Evolutionary conservation across 2,797 vertebrate genomes (phyloP).

Genomic region (Scleropages formosus): DNA sequence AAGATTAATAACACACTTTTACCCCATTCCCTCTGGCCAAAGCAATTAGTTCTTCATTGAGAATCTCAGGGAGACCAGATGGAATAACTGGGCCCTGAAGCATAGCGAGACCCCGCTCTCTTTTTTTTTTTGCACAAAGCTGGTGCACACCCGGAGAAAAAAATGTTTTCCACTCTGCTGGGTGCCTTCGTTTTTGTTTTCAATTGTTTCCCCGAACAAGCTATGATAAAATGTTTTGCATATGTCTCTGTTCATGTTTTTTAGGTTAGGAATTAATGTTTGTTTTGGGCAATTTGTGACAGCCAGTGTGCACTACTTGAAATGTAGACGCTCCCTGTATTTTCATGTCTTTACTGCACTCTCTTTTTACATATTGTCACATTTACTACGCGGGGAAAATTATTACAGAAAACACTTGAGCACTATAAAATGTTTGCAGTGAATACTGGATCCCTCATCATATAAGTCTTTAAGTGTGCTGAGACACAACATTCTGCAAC

Average conservation of each 20-base stretch:
- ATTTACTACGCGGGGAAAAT: no score
- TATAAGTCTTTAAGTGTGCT: no score
- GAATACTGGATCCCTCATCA: no score
- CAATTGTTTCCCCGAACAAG: background rate
- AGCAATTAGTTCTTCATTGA: conserved; percentile 28
- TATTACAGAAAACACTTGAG: no score
- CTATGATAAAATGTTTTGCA: background rate
- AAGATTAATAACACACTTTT: conserved; percentile 28
- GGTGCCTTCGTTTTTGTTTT: background rate
- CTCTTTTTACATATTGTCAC: no score
- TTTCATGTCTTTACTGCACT: no score
- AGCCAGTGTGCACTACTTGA: background rate
- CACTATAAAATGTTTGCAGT: no score
- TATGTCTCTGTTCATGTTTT: background rate
- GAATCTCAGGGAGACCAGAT: conserved; percentile 24
- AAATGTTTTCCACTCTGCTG: background rate
- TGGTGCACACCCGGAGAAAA: background rate
- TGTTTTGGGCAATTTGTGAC: conserved; percentile 21
- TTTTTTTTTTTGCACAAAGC: conserved; percentile 8
- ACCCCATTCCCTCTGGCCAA: conserved; percentile 24
- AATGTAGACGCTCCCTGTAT: no score
- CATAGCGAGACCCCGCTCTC: background rate
- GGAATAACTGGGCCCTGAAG: conserved; percentile 27
- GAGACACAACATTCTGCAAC: no score
- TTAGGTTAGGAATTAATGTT: background rate